Percentiles rank a stretch among this genome's conserved stretches.
These are phyloP conservation scores for Pogonomyrmex barbatus DNA, from an alignment of 1,140 invertebrate species.

Conservation along the genomic window DNA sequence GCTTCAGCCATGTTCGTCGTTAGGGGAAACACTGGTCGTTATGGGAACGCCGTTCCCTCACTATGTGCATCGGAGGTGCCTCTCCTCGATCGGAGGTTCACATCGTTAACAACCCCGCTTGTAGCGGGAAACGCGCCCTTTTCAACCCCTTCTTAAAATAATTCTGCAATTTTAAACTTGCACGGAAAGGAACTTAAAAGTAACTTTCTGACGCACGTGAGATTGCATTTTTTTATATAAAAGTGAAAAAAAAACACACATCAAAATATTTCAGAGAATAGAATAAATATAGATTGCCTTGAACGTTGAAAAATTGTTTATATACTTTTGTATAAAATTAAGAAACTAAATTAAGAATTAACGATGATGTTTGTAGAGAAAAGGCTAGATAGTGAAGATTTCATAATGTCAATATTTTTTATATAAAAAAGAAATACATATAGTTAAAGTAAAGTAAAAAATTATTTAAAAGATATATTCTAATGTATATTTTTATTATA, in stretches of 20 bases:
- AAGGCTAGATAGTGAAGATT: neutral
- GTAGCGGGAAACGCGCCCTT: neutral
- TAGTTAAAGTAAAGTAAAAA: neutral
- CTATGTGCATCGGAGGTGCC: conserved; percentile 5
- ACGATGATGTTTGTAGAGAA: neutral
- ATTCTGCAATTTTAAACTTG: neutral
- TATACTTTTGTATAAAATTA: neutral
- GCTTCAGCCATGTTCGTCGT: conserved; percentile 81
- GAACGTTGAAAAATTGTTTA: neutral
- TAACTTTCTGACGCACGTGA: neutral
- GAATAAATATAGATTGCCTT: neutral
- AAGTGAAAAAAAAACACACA: neutral
- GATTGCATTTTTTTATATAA: neutral
- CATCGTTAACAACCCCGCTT: neutral
- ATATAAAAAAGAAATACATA: neutral
- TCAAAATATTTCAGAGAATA: neutral
- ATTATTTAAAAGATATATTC: neutral
- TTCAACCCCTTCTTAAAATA: neutral
- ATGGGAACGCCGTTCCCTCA: conserved; percentile 68
- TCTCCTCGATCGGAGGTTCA: neutral
- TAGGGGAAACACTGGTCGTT: conserved; percentile 74
- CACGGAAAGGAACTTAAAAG: neutral
- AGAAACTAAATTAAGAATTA: neutral
- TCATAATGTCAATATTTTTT: neutral
- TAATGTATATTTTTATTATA: neutral